These are phyloP conservation scores for Podarcis siculus DNA, from an alignment of 2,797 vertebrate genomes.

Conservation along the genomic window DNA sequence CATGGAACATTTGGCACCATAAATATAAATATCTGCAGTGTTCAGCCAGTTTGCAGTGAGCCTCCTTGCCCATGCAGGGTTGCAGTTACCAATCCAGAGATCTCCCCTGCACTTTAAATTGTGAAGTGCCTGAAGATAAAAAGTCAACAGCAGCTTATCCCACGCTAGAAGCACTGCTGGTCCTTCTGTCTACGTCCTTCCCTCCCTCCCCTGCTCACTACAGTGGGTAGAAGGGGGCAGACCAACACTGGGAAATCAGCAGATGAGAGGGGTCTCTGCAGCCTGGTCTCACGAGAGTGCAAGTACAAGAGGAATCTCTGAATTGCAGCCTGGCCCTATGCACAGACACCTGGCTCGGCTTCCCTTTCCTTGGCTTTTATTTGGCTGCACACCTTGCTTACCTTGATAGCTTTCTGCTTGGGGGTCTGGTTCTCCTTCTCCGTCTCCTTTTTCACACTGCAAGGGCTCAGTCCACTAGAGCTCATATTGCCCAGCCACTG, in stretches of 20 bases:
- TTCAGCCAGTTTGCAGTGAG: background rate
- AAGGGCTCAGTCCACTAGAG: slow-evolving; percentile 75
- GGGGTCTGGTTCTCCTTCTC: slow-evolving; percentile 83
- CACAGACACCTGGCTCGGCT: background rate
- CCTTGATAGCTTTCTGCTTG: slow-evolving; percentile 67
- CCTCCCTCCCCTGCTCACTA: too few relatives aligned
- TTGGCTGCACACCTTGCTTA: slow-evolving; percentile 42
- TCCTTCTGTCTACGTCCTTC: background rate
- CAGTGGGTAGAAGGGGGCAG: background rate
- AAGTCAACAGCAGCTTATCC: background rate
- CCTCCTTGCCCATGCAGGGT: background rate
- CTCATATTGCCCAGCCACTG: slow-evolving; percentile 91
- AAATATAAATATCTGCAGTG: background rate
- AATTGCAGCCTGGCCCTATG: background rate
- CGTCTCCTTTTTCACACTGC: slow-evolving; percentile 68
- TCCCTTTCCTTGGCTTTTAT: too few relatives aligned
- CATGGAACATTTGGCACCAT: background rate
- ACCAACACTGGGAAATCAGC: background rate
- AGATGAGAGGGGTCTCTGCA: background rate
- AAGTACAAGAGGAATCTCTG: background rate
- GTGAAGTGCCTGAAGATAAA: too few relatives aligned
- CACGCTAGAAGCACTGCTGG: background rate
- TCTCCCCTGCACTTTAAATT: background rate
- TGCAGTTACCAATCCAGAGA: background rate
- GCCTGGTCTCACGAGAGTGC: background rate